phyloP scores from a whole-genome alignment of 2,113 vertebrate species.

The Callipepla squamata region DNA sequence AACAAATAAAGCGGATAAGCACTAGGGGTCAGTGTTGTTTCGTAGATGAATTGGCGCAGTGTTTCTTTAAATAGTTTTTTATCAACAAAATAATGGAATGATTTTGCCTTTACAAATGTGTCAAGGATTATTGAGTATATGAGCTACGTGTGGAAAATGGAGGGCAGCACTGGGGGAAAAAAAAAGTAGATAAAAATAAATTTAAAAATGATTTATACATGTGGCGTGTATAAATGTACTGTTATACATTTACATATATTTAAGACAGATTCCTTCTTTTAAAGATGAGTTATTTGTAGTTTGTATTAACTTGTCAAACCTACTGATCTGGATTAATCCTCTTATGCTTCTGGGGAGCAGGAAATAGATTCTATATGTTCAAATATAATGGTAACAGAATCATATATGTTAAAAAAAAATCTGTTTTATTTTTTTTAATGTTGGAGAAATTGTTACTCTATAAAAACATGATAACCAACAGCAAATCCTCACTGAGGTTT shows the following conservation, averaged over 20 bases:
- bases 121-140: background rate
- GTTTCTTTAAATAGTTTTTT: background rate
- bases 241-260: background rate
- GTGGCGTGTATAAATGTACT: background rate
- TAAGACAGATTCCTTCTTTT: background rate
- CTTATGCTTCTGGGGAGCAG: background rate
- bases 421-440: background rate
- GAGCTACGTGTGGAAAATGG: background rate
- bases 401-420: background rate
- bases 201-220: background rate
- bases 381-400: background rate
- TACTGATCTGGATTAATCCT: background rate
- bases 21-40: constrained; percentile 66
- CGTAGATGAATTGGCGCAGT: background rate
- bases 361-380: background rate
- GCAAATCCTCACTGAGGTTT: background rate
- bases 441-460: background rate
- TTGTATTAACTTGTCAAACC: background rate
- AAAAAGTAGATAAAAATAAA: background rate
- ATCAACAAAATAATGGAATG: background rate
- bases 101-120: background rate
- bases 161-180: background rate
- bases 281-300: background rate
- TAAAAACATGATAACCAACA: background rate
- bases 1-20: background rate